phyloP scores from a whole-genome alignment of 2,797 vertebrate genomes.

The Platyrinchus mystaceus region DNA sequence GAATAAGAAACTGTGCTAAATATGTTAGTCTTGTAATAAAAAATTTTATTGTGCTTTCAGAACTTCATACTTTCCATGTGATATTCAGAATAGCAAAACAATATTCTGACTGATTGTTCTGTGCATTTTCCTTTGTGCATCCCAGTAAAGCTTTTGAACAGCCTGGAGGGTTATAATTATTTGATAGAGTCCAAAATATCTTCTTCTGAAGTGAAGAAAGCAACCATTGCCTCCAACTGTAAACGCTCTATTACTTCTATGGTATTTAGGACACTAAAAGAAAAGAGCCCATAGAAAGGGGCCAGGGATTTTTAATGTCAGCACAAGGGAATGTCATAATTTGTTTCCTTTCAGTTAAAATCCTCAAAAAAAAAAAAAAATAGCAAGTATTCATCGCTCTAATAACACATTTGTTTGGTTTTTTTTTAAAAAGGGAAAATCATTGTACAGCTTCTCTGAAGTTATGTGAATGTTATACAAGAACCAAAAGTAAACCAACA shows the following conservation, averaged over 20 bases:
- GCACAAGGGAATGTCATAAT: constrained; percentile 1
- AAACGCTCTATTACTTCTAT: constrained; percentile 41
- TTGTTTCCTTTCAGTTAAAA: constrained; percentile 14
- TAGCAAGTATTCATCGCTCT: background rate
- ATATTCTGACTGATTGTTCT: background rate
- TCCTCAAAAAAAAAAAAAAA: background rate
- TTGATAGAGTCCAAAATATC: background rate
- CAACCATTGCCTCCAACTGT: constrained; percentile 34
- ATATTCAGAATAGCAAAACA: background rate
- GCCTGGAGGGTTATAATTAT: background rate
- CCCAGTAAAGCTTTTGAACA: background rate
- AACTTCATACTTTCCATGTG: background rate
- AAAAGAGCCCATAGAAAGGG: constrained; percentile 29
- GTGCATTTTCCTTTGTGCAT: background rate
- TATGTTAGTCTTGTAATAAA: background rate
- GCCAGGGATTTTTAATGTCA: constrained; percentile 35
- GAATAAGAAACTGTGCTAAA: background rate
- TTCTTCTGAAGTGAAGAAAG: constrained; percentile 15
- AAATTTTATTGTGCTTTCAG: background rate
- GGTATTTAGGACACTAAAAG: constrained; percentile 51
- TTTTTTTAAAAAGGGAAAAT: background rate
- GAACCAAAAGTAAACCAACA: background rate
- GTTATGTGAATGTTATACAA: background rate
- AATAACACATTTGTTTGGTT: background rate
- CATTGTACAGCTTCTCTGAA: background rate